Base-by-base conservation (phyloP, 2,113 vertebrate species). In the Apaloderma vittatum region DNA sequence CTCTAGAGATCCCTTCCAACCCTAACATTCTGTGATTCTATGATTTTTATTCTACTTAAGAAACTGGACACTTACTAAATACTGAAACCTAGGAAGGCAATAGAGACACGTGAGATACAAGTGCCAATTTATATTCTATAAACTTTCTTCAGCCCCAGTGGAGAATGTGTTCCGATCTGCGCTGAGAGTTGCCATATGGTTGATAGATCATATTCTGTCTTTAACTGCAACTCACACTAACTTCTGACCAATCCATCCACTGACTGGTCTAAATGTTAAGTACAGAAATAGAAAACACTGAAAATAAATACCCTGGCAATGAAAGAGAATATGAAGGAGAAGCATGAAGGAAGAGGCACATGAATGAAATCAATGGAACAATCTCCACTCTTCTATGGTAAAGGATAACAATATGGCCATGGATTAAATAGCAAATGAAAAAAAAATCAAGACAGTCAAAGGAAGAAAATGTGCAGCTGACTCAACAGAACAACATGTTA, bases 41-140 rank as follows among this genome's bases (percentile, higher is more conserved):
- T n/a, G n/a, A 80, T 87, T 97, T 96, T 97, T 96, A 93, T 94
- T 94, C 94, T 94, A 76, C 61, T 95, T 97, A 88, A 95, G 65
- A 90, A 94, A 93, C 36, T 89, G 80, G 74, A 94, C 37, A 57
- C 17, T 79, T 91, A 88, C 40, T 96, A 95, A 96, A 94, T 91
- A 95, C 30, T 97, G 80, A 96, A 96, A 95, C 32, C 72, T 70
- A 90, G 65, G 36, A 91, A 93, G n/a, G 52, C 36, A 94, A 62
- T 11, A 83, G 65, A 90, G 79, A 83, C 52, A 88, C 67, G 26
- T 72, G 67, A 90, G 70, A 95, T 57, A 36, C 48, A 43, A 26
- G 29, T 79, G 59, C 29, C 67, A 93, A 82, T 96, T 96, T 89
- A 59, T 45, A 94, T 93, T 65, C 49, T 70, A 62, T 90, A 96